phyloP scores from a whole-genome alignment of 2,113 vertebrate species.

The Erythrolamprus reginae region DNA sequence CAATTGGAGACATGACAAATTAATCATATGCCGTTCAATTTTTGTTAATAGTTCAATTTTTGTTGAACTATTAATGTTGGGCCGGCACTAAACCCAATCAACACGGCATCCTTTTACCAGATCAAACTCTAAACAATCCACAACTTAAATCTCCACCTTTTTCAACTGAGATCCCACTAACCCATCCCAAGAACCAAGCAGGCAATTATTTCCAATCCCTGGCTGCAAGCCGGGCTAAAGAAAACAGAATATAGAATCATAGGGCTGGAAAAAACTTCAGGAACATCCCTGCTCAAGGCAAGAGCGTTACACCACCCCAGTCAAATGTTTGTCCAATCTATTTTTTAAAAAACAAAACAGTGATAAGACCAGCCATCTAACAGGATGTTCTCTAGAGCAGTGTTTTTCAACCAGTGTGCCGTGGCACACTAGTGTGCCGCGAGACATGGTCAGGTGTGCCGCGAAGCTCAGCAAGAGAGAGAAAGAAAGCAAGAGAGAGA shows the following conservation, averaged over 20 bases:
- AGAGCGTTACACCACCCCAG: not conserved
- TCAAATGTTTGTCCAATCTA: not conserved
- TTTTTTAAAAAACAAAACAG: not conserved
- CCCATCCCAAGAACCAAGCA: not conserved
- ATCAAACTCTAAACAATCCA: not conserved
- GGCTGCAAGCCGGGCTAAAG: not conserved
- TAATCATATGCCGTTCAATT: not conserved
- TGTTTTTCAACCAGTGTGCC: no score
- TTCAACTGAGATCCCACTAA: not conserved
- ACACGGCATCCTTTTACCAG: not conserved
- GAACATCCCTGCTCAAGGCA: not conserved
- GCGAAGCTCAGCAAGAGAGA: no score
- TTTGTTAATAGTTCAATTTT: no score
- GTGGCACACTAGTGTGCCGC: no score
- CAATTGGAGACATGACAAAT: not conserved
- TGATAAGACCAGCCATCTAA: not conserved
- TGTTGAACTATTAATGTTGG: not conserved
- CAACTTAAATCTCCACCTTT: not conserved
- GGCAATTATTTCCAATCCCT: not conserved
- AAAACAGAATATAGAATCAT: not conserved
- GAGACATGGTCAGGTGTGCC: no score
- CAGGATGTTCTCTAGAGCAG: not conserved
- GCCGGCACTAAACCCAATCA: not conserved
- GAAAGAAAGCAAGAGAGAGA: no score
- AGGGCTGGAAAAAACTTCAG: not conserved